Base-by-base conservation (phyloP, 2,797 vertebrate genomes). In the Gallinago nigripennis region DNA sequence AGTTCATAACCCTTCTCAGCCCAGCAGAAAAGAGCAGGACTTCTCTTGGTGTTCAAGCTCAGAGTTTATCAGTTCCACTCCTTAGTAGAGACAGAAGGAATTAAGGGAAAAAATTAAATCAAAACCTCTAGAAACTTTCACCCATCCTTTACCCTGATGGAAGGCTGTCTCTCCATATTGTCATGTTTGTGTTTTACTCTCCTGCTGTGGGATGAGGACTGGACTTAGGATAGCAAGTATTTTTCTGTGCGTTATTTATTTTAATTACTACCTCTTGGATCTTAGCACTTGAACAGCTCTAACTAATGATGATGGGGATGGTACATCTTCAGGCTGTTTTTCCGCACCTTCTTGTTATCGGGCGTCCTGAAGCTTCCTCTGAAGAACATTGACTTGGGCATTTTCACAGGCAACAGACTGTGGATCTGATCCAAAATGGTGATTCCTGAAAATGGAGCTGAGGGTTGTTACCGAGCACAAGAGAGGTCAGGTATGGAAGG, bases 401-500 rank as follows among this genome's bases (percentile, higher is more conserved):
- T 53, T 69, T 71, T 81, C 56, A 45, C 15, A 43, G 28, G 13
- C 33, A 82, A 8, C 41, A 35, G 4, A 1, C 53, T 24, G 23
- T 17, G 43, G 54, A 23, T 63, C 76, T n/a, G 28, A 51, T 39
- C 30, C 43, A 37, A 64, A 75, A 16, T 3, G 0, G 25, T 10
- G 24, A 61, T 15, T 78, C 50, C 60, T 80, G 45, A 43, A 70
- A 86, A 50, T 1, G 8, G 25, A 50, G 15, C 28, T 21, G n/a
- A 54, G 17, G 31, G 1, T 16, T 16, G 16, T 37, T 10, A 16
- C 6, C 0, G 5, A 65, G 4, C 33, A 25, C 6, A 6, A 15
- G 28, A 39, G 50, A 73, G 6, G 28, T 4, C 21, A 4, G 9
- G 25, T 2, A 4, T 9, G 23, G 23, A 28, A 78, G 43, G 21